A percentile compares a stretch with the other conserved stretches of the same genome.
Evolutionary conservation across 2,797 vertebrate species (phyloP).

Genomic region (Spea hammondii): DNA sequence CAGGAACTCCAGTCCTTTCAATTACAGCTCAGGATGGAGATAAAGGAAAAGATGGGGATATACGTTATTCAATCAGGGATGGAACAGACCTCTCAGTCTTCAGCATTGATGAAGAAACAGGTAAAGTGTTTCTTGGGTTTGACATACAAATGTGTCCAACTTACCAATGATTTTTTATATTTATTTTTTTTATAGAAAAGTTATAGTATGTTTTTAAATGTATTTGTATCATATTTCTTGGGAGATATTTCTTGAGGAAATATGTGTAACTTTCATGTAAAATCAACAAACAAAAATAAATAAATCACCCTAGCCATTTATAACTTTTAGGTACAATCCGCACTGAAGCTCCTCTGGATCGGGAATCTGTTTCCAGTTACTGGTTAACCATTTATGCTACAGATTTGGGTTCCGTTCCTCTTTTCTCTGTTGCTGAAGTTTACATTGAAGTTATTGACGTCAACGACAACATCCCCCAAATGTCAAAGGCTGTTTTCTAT

Average conservation of each 20-base stretch:
- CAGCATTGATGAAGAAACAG: conserved; percentile 85
- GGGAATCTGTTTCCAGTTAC: conserved; percentile 79
- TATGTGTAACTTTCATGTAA: no score
- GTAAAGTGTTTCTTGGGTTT: conserved; percentile 63
- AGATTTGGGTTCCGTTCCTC: conserved; percentile 82
- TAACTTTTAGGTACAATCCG: conserved; percentile 77
- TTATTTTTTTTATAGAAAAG: no score
- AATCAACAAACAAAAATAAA: background rate
- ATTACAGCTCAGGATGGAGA: conserved; percentile 83
- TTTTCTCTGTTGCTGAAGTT: conserved; percentile 84
- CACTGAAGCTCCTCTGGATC: conserved; percentile 76
- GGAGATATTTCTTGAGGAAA: no score
- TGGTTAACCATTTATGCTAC: conserved; percentile 88
- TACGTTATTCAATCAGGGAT: conserved; percentile 85
- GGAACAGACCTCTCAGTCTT: conserved; percentile 85
- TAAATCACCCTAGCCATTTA: background rate
- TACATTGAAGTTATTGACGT: conserved; percentile 86
- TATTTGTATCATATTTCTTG: background rate
- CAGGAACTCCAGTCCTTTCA: conserved; percentile 76
- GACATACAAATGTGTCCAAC: background rate
- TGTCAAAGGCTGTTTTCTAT: conserved; percentile 86
- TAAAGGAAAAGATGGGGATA: conserved; percentile 81
- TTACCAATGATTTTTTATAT: no score
- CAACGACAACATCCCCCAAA: conserved; percentile 89
- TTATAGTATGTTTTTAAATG: background rate